Percentiles rank a stretch among this genome's conserved stretches.
Evolutionary conservation across 2,797 vertebrate species (phyloP).

Genomic region (Bradypodion pumilum): DNA sequence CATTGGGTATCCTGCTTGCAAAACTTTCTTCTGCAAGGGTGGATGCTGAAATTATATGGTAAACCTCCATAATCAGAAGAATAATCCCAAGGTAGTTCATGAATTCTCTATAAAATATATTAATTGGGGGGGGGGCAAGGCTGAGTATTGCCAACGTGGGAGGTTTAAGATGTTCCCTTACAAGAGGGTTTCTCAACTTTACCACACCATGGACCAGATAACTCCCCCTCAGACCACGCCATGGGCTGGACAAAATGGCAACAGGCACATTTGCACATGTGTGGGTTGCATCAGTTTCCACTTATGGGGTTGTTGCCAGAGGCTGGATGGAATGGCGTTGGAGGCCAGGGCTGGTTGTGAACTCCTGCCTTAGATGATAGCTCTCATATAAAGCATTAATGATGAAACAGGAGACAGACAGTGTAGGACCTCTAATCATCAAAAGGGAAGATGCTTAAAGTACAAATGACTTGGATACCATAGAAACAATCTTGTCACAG

Average conservation of each 20-base stretch:
- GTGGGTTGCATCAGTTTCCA: too few species aligned
- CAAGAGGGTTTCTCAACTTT: too few species aligned
- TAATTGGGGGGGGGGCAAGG: slow-evolving; percentile 88
- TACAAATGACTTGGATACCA: slow-evolving; percentile 42
- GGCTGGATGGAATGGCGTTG: background rate
- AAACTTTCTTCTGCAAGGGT: slow-evolving; percentile 76
- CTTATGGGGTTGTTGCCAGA: too few species aligned
- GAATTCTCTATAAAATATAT: slow-evolving; percentile 89
- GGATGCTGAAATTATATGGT: slow-evolving; percentile 81
- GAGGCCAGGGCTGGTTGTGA: too few species aligned
- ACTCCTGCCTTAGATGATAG: slow-evolving; percentile 78
- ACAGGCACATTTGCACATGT: too few species aligned
- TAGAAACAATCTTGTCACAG: slow-evolving; percentile 52
- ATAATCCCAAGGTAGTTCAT: slow-evolving; percentile 89
- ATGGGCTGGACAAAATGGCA: too few species aligned
- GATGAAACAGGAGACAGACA: slow-evolving; percentile 88
- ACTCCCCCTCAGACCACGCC: too few species aligned
- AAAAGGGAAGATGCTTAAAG: slow-evolving; percentile 85
- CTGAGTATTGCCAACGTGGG: slow-evolving; percentile 89
- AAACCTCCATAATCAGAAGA: slow-evolving; percentile 86
- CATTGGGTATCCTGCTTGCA: slow-evolving; percentile 82
- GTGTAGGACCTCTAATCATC: slow-evolving; percentile 88
- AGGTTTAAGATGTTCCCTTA: slow-evolving; percentile 80
- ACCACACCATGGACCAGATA: too few species aligned
- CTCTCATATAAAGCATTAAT: slow-evolving; percentile 86